phyloP scores from a whole-genome alignment of 2,113 vertebrate genomes.

The Anser brachyrhynchus region DNA sequence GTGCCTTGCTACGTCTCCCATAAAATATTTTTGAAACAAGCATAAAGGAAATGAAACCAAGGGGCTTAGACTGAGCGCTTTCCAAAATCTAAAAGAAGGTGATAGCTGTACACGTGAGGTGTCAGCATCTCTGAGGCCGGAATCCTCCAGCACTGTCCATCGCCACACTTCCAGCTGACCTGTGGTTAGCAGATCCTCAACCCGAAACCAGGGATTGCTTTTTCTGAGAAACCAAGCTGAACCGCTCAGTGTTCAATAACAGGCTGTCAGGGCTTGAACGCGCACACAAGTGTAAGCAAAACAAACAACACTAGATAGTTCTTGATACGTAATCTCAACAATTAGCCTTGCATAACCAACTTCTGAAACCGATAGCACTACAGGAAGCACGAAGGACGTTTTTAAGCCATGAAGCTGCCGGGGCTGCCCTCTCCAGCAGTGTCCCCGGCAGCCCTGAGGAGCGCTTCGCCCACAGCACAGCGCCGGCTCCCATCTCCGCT shows the following conservation, averaged over 20 bases:
- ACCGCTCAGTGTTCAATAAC: not conserved
- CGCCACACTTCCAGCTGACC: not conserved
- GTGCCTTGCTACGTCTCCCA: fast-evolving
- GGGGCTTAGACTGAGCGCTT: not conserved
- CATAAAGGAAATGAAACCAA: not conserved
- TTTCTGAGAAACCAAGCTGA: not conserved
- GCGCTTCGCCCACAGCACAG: no score
- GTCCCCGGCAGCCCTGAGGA: no score
- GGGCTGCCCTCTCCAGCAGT: not conserved
- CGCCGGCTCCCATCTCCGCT: no score
- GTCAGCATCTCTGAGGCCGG: not conserved
- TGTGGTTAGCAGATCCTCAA: not conserved
- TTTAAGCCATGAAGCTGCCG: not conserved
- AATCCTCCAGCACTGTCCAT: not conserved
- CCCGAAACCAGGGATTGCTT: not conserved
- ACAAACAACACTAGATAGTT: not conserved
- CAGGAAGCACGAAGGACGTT: not conserved
- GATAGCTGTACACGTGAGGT: fast-evolving
- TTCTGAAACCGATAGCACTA: not conserved
- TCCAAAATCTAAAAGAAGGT: not conserved
- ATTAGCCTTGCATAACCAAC: not conserved
- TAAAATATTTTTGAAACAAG: not conserved
- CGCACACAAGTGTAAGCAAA: not conserved
- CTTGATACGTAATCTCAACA: not conserved
- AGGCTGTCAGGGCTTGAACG: not conserved